These are phyloP conservation scores for Proisotoma minuta DNA, from an alignment of 2,888 invertebrate species.

Conservation along the genomic window DNA sequence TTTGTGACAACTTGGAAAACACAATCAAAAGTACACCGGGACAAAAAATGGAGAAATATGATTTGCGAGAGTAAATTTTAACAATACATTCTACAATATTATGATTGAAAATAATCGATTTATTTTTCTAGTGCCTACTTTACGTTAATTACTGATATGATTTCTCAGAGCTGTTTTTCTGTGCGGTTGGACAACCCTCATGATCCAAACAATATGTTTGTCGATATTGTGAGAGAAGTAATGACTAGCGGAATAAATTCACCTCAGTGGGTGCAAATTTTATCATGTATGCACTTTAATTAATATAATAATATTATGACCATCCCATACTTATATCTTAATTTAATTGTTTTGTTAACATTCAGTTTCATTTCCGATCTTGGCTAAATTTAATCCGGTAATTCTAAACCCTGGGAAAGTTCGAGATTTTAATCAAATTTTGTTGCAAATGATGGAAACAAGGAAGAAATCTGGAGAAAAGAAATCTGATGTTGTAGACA, in stretches of 20 bases:
- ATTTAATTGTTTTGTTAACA: not conserved
- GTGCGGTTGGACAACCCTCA: slow-evolving; percentile 16
- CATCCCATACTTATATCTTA: not conserved
- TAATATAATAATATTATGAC: not conserved
- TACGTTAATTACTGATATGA: slow-evolving; percentile 34
- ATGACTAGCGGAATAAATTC: not conserved
- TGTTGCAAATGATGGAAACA: slow-evolving; percentile 23
- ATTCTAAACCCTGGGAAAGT: slow-evolving; percentile 14
- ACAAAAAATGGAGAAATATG: slow-evolving; percentile 16
- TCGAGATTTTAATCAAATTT: slow-evolving; percentile 17
- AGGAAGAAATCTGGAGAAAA: slow-evolving; percentile 19
- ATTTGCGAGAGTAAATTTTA: slow-evolving; percentile 23
- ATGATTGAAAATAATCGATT: not conserved
- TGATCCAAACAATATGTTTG: slow-evolving; percentile 19
- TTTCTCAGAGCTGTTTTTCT: slow-evolving; percentile 23
- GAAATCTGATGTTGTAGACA: slow-evolving; percentile 26
- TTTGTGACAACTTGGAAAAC: not conserved
- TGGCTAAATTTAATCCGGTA: slow-evolving; percentile 12
- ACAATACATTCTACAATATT: not conserved
- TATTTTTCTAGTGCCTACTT: slow-evolving; percentile 12
- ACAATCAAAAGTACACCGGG: slow-evolving; percentile 11
- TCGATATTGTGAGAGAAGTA: slow-evolving; percentile 18
- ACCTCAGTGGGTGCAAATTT: not conserved
- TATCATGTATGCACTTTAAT: slow-evolving; percentile 16
- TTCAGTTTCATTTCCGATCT: slow-evolving; percentile 34